phyloP scores from a whole-genome alignment of 2,888 invertebrate genomes.

The Didymodactylos carnosus region DNA sequence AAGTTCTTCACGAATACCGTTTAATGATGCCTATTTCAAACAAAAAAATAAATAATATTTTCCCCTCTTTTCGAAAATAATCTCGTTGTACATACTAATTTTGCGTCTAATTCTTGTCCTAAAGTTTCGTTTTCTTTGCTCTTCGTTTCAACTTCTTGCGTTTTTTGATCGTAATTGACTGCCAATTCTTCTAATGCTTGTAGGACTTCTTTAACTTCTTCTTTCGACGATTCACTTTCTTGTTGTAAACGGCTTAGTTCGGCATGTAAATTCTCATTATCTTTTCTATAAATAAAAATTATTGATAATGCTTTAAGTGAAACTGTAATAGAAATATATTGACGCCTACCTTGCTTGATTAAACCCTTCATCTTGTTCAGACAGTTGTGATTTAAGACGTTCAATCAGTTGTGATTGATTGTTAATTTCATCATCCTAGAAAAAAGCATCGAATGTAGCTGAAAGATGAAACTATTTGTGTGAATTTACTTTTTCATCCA shows the following conservation, averaged over 20 bases:
- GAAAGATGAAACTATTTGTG: too few relatives aligned
- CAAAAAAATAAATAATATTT: too few relatives aligned
- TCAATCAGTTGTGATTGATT: constrained; percentile 88
- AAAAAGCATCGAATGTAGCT: neutral
- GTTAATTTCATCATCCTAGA: constrained; percentile 85
- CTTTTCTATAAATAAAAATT: too few relatives aligned
- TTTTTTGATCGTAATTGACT: constrained; percentile 96
- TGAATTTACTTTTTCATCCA: constrained; percentile 75
- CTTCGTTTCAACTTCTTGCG: constrained; percentile 83
- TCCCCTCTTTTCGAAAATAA: too few relatives aligned
- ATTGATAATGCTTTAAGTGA: too few relatives aligned
- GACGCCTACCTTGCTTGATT: too few relatives aligned
- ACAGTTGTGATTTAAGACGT: constrained; percentile 55
- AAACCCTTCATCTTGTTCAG: constrained; percentile 66
- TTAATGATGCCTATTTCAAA: neutral
- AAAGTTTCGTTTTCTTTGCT: constrained; percentile 79
- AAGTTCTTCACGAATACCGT: constrained; percentile 58
- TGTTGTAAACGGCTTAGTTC: constrained; percentile 65
- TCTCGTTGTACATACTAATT: constrained; percentile 45
- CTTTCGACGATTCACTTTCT: constrained; percentile 64
- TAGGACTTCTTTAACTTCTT: constrained; percentile 79
- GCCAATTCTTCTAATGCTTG: constrained; percentile 95
- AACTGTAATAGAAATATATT: too few relatives aligned
- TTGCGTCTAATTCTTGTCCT: constrained; percentile 68
- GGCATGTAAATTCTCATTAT: constrained; percentile 76